Evolutionary conservation across 1,140 invertebrate genomes (phyloP), one percentile per base, ranked within the genome.

Genomic region (Bombus affinis): DNA sequence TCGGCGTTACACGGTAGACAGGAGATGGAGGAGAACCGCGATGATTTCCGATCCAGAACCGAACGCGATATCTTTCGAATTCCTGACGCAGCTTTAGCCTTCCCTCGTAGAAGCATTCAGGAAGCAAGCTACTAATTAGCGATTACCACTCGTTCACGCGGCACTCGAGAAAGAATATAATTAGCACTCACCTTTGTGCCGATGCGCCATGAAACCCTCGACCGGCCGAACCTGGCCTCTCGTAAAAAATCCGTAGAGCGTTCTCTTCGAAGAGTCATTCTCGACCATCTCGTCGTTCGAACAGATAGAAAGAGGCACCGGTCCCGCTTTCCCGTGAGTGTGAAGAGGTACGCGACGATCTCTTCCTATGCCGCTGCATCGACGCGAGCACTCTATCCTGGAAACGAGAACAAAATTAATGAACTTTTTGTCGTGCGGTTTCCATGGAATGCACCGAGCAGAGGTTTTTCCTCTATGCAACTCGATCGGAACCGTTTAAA

Each of bases 141-240:
- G 89, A 92, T 93, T 92, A 92, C 86, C 88, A 84, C 89, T 89
- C 83, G 88, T 89, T 92, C 89, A 90, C 83, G 84, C 81, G 80
- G 88, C 81, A 89, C 84, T 90, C 90, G 83, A 86, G 85, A 92
- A 88, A 83, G 85, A 92, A 92, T 90, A 91, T 93, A 92, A 93
- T 93, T 93, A 93, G 91, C 89, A 91, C 92, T 91, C 81, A 87
- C 88, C 89, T 92, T 92, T 92, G 90, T 92, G 81, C 83, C 79
- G 81, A 83, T 86, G 80, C 81, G 79, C 86, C 76, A 79, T 89
- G 83, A 90, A 87, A 71, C 78, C 88, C 88, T 87, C 81, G 65
- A 86, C 87, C 71, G 81, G 72, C 62, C 82, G 74, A 78, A 88
- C 86, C 78, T 85, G 85, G 88, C 75, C 82, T 87, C 82, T 88